phyloP scores from a whole-genome alignment of 2,888 invertebrate species.

The Diarsia dahlii region DNA sequence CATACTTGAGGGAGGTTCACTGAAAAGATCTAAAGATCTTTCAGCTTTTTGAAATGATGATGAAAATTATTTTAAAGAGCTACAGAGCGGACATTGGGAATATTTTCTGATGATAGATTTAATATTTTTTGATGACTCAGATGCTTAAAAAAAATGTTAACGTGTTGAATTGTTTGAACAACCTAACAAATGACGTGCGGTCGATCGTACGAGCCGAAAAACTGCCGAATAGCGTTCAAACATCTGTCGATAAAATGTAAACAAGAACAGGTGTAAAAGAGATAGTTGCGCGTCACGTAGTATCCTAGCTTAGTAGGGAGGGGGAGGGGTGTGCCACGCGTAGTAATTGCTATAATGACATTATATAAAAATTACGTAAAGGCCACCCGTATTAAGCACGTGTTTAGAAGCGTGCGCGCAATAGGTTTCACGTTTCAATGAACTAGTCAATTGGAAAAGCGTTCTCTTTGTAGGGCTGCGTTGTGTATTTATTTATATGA shows the following conservation, averaged over 20 bases:
- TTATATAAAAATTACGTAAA: slow-evolving; percentile 60
- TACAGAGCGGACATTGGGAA: no score
- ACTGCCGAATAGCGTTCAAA: background rate
- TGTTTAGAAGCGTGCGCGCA: slow-evolving; percentile 47
- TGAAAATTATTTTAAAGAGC: no score
- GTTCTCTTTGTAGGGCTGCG: slow-evolving; percentile 36
- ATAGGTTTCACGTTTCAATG: slow-evolving; percentile 55
- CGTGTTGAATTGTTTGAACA: background rate
- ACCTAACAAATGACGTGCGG: background rate
- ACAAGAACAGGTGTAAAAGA: slow-evolving; percentile 32
- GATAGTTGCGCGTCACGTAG: slow-evolving; percentile 26
- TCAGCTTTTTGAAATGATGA: no score
- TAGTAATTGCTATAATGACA: slow-evolving; percentile 41
- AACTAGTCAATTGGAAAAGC: slow-evolving; percentile 47
- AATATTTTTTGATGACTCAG: no score
- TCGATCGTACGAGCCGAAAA: background rate
- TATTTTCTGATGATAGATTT: no score
- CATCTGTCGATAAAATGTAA: slow-evolving; percentile 21
- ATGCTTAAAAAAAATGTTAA: background rate
- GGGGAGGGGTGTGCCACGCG: background rate
- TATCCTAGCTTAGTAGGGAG: slow-evolving; percentile 21
- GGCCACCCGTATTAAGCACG: slow-evolving; percentile 44
- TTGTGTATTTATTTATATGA: background rate
- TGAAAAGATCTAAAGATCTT: no score
- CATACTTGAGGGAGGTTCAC: no score